Base-by-base conservation (phyloP, 2,888 invertebrate species). In the Drosophila mulleri region DNA sequence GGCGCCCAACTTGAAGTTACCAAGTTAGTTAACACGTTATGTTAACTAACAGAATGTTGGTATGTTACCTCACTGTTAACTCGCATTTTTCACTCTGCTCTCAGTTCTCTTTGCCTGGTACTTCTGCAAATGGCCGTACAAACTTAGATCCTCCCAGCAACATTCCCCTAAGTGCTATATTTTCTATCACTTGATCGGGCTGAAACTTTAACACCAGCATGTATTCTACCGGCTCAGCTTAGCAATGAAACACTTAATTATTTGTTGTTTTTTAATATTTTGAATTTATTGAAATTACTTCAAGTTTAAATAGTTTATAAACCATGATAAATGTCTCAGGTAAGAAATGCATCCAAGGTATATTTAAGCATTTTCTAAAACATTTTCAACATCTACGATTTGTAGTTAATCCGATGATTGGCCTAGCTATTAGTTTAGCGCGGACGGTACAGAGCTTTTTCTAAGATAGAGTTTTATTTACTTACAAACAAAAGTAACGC, bases 271-370 rank as follows among this genome's bases (percentile, higher is more conserved):
- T 18, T 6, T 18, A 8, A 35, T n/a, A 14, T 20, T 20, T 44
- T 20, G 11, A 16, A 5, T 53, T 53, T 53, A 53, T 37, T 53
- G 53, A 53, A 53, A 53, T 23, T 37, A 37, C 11, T 37, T 20
- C 9, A 53, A 23, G 14, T 39, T 39, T 39, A 53, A 39, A 53
- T 39, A 39, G 23, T 39, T 53, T 23, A 39, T 53, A 6, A 53
- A 20, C 53, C 37, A 39, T 39, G 53, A 53, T 39, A 50, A 35
- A 50, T 35, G 18, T 32, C 50, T 50, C 50, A 50, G 18, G 18
- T 50, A 39, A 26, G 53, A 53, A 53, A 53, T 53, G 53, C 53
- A 53, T 53, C 39, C 39, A 53, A 39, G 20, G 23, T 53, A 39
- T 39, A 53, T 39, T 53, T 6, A 53, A 39, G 39, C 39, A 39